These are phyloP conservation scores for Erebia palarica DNA, from an alignment of 2,888 invertebrate species.

Conservation along the genomic window DNA sequence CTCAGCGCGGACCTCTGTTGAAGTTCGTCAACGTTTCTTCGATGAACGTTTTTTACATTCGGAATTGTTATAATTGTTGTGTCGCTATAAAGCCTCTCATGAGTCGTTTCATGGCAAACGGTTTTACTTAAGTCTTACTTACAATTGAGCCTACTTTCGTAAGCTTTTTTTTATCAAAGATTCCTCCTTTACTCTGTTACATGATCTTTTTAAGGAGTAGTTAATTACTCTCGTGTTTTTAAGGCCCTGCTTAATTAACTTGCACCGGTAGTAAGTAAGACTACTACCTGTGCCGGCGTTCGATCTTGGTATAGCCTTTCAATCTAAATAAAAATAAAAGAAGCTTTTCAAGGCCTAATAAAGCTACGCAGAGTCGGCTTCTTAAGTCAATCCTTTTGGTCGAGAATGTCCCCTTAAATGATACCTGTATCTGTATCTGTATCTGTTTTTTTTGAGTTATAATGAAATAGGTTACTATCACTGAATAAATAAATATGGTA, in stretches of 20 bases:
- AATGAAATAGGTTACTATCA: neutral
- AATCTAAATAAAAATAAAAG: neutral
- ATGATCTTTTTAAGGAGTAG: slow-evolving; percentile 2
- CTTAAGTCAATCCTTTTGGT: neutral
- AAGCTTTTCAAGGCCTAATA: slow-evolving; percentile 1
- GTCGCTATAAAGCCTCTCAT: no score
- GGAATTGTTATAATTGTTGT: no score
- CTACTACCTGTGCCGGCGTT: neutral
- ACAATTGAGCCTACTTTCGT: neutral
- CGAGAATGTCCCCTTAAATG: neutral
- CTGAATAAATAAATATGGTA: no score
- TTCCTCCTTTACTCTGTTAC: slow-evolving; percentile 9
- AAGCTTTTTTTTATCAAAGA: slow-evolving; percentile 1
- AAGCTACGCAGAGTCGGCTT: neutral
- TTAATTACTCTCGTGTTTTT: slow-evolving; percentile 11
- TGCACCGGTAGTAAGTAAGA: no score
- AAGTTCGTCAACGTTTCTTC: no score
- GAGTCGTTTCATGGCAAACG: neutral
- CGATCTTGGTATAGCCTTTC: neutral
- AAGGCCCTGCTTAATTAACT: slow-evolving; percentile 6
- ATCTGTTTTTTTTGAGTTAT: neutral
- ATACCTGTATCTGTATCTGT: no score
- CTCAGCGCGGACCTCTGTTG: no score
- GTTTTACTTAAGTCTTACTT: no score
- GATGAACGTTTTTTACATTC: no score